Conservation (phyloP, 2,797 vertebrate species). For the Acanthis flammea region DNA sequence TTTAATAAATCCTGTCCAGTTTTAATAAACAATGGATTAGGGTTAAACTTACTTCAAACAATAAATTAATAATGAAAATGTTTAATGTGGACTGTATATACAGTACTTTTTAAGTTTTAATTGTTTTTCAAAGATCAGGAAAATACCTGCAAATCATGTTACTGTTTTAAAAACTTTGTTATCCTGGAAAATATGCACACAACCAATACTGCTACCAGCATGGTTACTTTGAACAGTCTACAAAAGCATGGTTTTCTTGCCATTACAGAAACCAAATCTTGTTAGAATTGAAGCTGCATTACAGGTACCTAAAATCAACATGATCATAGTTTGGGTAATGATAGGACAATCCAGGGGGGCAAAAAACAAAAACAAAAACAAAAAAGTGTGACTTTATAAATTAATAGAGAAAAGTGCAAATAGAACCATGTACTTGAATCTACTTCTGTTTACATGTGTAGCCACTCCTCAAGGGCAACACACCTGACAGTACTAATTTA, state of each 20-base stretch:
- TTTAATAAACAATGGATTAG: conserved; percentile 81
- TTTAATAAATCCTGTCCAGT: conserved; percentile 77
- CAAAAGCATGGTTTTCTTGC: background rate
- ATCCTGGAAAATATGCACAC: background rate
- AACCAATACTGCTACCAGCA: background rate
- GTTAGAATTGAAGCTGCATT: background rate
- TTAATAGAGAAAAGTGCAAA: background rate
- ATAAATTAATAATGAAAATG: conserved; percentile 75
- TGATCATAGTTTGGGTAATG: background rate
- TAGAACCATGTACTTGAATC: background rate
- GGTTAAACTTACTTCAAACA: conserved; percentile 74
- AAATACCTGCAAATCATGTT: conserved; percentile 35
- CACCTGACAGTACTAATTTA: conserved; percentile 19
- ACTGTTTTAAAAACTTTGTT: conserved; percentile 26
- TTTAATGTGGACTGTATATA: conserved; percentile 60
- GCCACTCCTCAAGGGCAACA: conserved; percentile 5
- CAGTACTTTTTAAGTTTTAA: conserved; percentile 28
- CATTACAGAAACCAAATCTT: background rate
- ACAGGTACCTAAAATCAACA: background rate
- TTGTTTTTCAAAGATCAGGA: conserved; percentile 50
- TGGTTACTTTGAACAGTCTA: background rate
- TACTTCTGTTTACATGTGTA: background rate
- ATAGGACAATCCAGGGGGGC: background rate
- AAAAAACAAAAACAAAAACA: background rate
- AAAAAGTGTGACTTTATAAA: background rate